Percentiles rank a stretch among this genome's conserved stretches.
phyloP scores from a whole-genome alignment of 1,140 invertebrate species.

The Gonioctena quinquepunctata region DNA sequence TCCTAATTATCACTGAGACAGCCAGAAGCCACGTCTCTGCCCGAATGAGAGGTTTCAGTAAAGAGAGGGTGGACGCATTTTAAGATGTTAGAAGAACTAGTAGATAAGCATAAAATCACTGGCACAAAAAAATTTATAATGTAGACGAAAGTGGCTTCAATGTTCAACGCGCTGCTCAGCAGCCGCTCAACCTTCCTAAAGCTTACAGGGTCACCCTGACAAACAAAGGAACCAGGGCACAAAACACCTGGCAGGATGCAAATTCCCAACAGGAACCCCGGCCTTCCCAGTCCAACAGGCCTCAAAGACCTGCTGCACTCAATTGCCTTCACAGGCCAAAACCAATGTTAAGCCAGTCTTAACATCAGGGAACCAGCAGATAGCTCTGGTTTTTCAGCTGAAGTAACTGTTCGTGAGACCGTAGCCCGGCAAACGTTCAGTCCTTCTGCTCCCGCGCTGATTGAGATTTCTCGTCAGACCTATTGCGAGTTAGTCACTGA shows the following conservation, averaged over 20 bases:
- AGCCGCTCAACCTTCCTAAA: background rate
- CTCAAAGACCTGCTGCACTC: background rate
- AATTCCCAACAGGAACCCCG: background rate
- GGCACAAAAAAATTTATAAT: too few species aligned
- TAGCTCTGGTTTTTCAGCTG: background rate
- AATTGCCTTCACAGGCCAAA: background rate
- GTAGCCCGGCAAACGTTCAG: background rate
- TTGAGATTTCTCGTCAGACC: background rate
- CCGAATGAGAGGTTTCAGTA: too few species aligned
- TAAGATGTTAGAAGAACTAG: too few species aligned
- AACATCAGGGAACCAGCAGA: background rate
- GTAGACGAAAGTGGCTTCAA: too few species aligned
- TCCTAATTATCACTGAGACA: too few species aligned
- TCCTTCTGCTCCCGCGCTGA: background rate
- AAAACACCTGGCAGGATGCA: background rate
- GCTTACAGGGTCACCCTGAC: background rate
- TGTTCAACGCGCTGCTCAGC: too few species aligned
- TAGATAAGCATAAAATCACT: too few species aligned
- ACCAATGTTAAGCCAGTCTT: background rate
- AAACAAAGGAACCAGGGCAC: background rate
- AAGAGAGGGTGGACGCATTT: too few species aligned
- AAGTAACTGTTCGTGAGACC: background rate
- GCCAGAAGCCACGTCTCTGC: too few species aligned
- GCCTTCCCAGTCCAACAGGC: background rate
- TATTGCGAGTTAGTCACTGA: background rate